Conservation (phyloP, 2,888 invertebrate genomes). For the Ornithoptera alexandrae region DNA sequence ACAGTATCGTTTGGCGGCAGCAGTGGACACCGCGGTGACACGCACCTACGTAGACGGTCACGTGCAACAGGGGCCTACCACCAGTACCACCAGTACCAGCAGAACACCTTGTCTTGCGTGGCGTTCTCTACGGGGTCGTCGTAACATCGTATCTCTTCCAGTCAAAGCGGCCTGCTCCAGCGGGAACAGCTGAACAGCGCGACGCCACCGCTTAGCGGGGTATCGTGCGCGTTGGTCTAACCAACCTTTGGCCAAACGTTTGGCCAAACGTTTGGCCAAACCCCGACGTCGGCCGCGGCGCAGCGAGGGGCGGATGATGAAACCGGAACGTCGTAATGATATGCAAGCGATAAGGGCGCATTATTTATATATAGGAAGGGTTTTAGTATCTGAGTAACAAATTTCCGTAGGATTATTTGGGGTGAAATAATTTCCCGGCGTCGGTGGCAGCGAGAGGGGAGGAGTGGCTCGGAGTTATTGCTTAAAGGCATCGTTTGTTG, state of each 20-base stretch:
- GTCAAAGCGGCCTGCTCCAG: no score
- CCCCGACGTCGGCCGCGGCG: background rate
- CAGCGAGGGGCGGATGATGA: slow-evolving; percentile 3
- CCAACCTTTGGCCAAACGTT: background rate
- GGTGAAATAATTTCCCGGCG: slow-evolving; percentile 26
- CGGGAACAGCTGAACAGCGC: no score
- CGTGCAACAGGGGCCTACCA: no score
- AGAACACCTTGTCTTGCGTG: no score
- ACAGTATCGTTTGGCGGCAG: no score
- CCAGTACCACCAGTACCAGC: no score
- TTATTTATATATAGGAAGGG: slow-evolving; percentile 29
- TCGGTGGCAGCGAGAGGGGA: slow-evolving; percentile 1
- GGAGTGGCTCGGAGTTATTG: background rate
- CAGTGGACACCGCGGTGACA: no score
- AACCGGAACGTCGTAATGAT: slow-evolving; percentile 21
- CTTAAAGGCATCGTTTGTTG: background rate
- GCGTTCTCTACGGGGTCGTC: no score
- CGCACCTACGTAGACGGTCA: no score
- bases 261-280: background rate
- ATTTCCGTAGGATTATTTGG: slow-evolving; percentile 27
- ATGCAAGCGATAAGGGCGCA: slow-evolving; percentile 29
- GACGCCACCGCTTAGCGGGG: no score
- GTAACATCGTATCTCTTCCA: no score
- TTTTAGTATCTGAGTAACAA: slow-evolving; percentile 20
- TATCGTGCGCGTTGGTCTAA: no score